Conservation (phyloP, 2,113 vertebrate genomes). For the Atlantisia rogersi region DNA sequence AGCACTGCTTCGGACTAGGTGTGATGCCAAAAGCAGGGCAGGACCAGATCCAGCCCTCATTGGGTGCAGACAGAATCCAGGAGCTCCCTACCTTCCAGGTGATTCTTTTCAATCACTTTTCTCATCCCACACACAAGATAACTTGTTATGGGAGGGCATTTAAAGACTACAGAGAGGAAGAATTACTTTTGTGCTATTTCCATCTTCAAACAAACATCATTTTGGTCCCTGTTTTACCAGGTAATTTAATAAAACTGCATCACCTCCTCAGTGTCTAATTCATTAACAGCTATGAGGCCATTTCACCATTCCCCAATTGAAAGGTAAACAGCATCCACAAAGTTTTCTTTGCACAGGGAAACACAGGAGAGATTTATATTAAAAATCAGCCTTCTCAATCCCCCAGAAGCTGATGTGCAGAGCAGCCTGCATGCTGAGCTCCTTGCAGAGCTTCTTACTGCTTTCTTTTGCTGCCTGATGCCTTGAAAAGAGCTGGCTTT, state of each 20-base stretch:
- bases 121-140: background rate
- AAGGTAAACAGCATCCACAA: background rate
- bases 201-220: background rate
- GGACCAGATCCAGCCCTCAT: background rate
- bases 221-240: background rate
- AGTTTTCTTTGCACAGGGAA: background rate
- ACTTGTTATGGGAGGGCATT: background rate
- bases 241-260: slow-evolving; percentile 29
- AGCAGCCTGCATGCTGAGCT: background rate
- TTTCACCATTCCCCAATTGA: background rate
- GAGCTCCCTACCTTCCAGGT: background rate
- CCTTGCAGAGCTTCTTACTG: background rate
- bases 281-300: background rate
- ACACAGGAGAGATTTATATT: background rate
- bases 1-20: background rate
- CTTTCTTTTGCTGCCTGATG: background rate
- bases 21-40: background rate
- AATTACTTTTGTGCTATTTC: background rate
- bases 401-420: fast-evolving
- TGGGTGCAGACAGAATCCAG: background rate
- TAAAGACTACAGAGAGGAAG: background rate
- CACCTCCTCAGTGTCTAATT: background rate
- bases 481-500: background rate
- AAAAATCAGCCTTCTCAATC: background rate
- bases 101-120: background rate